Percentiles rank a stretch among this genome's conserved stretches.
Conservation (phyloP, 1,140 invertebrate genomes). For the Neoseiulus cucumeris region DNA sequence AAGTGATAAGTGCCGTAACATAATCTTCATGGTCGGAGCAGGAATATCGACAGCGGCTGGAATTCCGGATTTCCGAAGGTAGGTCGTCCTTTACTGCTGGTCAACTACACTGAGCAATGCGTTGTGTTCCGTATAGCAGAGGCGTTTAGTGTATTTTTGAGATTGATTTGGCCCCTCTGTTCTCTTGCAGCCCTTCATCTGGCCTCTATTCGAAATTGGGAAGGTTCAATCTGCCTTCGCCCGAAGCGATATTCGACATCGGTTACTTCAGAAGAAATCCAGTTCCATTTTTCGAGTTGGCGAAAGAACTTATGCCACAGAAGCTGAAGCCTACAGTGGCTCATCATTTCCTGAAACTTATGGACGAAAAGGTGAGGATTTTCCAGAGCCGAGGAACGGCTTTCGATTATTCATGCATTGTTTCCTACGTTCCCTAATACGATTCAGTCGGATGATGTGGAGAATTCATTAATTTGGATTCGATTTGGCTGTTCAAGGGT, state of each 20-base stretch:
- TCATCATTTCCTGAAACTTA: constrained; percentile 58
- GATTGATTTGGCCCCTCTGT: too few relatives aligned
- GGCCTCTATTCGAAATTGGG: constrained; percentile 78
- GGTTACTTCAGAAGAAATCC: constrained; percentile 49
- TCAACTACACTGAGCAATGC: too few relatives aligned
- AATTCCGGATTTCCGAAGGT: constrained; percentile 71
- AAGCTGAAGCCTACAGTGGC: constrained; percentile 49
- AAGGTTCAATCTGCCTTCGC: constrained; percentile 75
- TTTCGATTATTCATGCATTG: too few relatives aligned
- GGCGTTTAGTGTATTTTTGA: too few relatives aligned
- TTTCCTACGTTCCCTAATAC: too few relatives aligned
- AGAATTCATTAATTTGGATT: too few relatives aligned
- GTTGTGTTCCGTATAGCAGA: too few relatives aligned
- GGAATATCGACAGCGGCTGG: constrained; percentile 82
- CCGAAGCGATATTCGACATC: constrained; percentile 87
- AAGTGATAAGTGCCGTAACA: constrained; percentile 52
- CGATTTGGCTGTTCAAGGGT: not conserved
- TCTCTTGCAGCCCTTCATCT: constrained; percentile 41
- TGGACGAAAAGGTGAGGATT: constrained; percentile 47
- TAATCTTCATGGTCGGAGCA: constrained; percentile 78
- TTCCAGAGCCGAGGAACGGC: not conserved
- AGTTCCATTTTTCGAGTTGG: constrained; percentile 61
- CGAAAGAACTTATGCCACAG: constrained; percentile 64
- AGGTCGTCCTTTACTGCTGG: too few relatives aligned
- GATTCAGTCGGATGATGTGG: too few relatives aligned